Conservation (phyloP, 2,888 invertebrate genomes). For the Acutogordius australiensis region DNA sequence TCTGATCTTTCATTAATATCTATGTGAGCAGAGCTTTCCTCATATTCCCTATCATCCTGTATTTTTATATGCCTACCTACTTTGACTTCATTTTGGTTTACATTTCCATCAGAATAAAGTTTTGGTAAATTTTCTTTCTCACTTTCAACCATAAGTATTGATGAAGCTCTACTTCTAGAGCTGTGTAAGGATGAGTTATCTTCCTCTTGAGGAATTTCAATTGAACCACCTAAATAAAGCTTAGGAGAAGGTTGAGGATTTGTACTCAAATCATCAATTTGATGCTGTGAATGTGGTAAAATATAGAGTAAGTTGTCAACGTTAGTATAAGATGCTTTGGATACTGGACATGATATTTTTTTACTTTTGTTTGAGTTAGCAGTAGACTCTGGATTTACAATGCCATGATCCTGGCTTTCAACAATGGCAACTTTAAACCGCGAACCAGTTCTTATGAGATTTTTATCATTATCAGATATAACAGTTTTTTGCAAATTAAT, state of each 20-base stretch:
- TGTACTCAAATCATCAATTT: not conserved
- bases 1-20: not conserved
- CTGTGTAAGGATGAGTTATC: not conserved
- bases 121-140: no score
- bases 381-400: not conserved
- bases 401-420: not conserved
- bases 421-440: constrained; percentile 7
- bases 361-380: not conserved
- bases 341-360: constrained; percentile 7
- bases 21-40: not conserved
- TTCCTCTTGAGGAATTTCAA: not conserved
- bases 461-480: no score
- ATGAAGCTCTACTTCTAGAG: not conserved
- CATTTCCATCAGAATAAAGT: no score
- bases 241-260: not conserved
- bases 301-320: not conserved
- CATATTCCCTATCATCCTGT: not conserved
- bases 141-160: not conserved
- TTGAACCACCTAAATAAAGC: not conserved
- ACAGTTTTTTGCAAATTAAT: no score
- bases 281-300: not conserved
- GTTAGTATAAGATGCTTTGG: not conserved
- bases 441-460: not conserved
- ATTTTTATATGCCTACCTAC: not conserved
- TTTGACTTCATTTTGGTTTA: not conserved